Evolutionary conservation across 2,113 vertebrate species (phyloP).

Genomic region (Oryctolagus cuniculus): mOryCun1.1 NC_091436.1:7590501-7591000

Average conservation of each 20-base stretch:
- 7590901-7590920: rapidly evolving
- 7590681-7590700: rapidly evolving
- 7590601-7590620: background rate
- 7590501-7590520: rapidly evolving
- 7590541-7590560: background rate
- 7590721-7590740: rapidly evolving
- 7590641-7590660: rapidly evolving
- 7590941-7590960: background rate
- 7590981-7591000: rapidly evolving
- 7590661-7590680: background rate
- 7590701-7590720: rapidly evolving
- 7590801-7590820: background rate
- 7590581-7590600: rapidly evolving
- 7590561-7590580: rapidly evolving
- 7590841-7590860: too few relatives aligned
- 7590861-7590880: too few relatives aligned
- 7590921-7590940: rapidly evolving
- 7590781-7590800: background rate
- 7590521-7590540: background rate
- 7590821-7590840: too few relatives aligned
- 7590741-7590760: background rate
- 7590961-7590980: background rate
- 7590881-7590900: too few relatives aligned
- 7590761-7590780: rapidly evolving
- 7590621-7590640: rapidly evolving